Base-by-base conservation (phyloP, 2,113 vertebrate genomes). In the Pagrus major region DNA sequence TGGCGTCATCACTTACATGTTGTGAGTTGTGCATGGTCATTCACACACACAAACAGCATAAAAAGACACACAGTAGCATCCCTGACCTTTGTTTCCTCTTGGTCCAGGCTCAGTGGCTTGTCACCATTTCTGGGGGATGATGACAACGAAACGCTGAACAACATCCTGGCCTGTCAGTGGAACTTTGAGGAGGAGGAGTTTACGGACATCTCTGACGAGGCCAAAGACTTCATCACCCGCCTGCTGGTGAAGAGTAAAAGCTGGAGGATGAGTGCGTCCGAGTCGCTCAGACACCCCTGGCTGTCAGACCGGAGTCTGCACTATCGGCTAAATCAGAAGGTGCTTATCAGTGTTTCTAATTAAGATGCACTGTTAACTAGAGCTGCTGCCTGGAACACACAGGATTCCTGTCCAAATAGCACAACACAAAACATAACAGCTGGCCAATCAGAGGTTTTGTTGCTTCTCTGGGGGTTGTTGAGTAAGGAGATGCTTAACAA, bases 201-300 rank as follows among this genome's bases (percentile, higher is more conserved):
- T 85, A 85, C 59, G 41, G 95, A 94, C 65, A 92, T 97, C 85
- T 98, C 98, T 0, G 97, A 97, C 3, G 95, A 97, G 78, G 98
- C 96, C 81, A 97, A 96, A 91, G 98, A 99, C 89, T 99, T 99
- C 88, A 97, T 99, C 91, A 95, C 96, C 21, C 97, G 96, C 25
- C 96, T 99, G 87, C 96, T 99, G 80, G 95, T 98, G 83, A 99
- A 99, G 92, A 97, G 97, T 93, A 99, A 99, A 84, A 96, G 97
- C 80, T 99, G 98, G 98, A 96, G 98, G 86, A 96, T 99, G 95
- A 98, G 97, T 46, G 98, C 98, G 9, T 94, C 96, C 7, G 96
- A 97, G 93, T 95, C 97, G 31, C 95, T 99, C 84, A 96, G 96
- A 81, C 97, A 99, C 80, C 95, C 96, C 21, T 99, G 98, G 98